These are phyloP conservation scores for Pungitius pungitius DNA, from an alignment of 2,113 vertebrate genomes.

Conservation along the genomic window DNA sequence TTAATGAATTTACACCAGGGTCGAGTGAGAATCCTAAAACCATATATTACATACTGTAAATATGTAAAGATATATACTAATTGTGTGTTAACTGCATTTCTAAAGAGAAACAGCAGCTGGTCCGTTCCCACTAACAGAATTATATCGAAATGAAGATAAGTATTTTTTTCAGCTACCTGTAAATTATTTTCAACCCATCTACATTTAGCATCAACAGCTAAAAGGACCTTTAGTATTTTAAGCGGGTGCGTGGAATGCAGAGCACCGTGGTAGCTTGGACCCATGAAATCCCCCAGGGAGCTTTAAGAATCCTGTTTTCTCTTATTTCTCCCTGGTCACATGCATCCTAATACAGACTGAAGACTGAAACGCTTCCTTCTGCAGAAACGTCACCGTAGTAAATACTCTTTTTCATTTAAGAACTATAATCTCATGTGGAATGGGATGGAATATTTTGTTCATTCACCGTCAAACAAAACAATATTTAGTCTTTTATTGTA, in stretches of 20 bases:
- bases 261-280: slow-evolving; percentile 36
- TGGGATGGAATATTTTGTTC: not conserved
- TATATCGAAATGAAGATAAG: too few species aligned
- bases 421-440: not conserved
- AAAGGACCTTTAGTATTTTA: too few species aligned
- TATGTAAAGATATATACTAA: not conserved
- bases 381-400: too few species aligned
- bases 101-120: not conserved
- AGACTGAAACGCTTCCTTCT: not conserved
- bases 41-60: not conserved
- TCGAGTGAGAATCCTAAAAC: too few species aligned
- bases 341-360: slow-evolving; percentile 25
- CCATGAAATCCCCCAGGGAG: slow-evolving; percentile 47
- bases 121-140: not conserved
- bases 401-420: too few species aligned
- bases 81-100: not conserved
- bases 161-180: too few species aligned
- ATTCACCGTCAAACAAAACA: not conserved
- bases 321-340: slow-evolving; percentile 27
- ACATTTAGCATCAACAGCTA: too few species aligned
- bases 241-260: too few species aligned
- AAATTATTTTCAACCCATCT: too few species aligned
- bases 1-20: too few species aligned
- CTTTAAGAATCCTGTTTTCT: slow-evolving; percentile 50
- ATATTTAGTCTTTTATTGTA: too few species aligned